Percentiles rank a stretch among this genome's conserved stretches.
phyloP scores from a whole-genome alignment of 2,113 vertebrate genomes.

The Oceanodroma tethys region DNA sequence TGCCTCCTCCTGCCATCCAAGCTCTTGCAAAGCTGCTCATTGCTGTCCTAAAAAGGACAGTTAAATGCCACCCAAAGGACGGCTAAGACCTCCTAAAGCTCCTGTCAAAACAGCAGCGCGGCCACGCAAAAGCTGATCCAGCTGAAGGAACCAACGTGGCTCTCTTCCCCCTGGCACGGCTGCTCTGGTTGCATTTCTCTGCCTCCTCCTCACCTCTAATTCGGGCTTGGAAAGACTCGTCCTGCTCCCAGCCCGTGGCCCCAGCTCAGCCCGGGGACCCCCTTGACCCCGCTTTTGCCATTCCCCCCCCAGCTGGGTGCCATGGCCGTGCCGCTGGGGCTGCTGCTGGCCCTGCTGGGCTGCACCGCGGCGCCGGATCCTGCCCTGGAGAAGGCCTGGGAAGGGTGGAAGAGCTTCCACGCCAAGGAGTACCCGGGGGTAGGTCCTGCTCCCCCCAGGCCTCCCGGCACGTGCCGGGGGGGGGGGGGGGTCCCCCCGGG shows the following conservation, averaged over 20 bases:
- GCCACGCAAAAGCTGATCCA: neutral
- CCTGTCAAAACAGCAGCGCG: neutral
- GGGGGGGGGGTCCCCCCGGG: too few relatives aligned
- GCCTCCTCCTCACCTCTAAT: neutral
- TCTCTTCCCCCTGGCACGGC: neutral
- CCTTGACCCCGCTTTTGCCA: fast-evolving
- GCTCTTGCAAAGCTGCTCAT: fast-evolving
- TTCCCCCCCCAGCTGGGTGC: neutral
- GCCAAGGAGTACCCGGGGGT: conserved; percentile 21
- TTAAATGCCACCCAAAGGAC: neutral
- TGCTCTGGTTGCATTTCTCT: neutral
- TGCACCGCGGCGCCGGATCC: fast-evolving
- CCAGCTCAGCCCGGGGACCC: neutral
- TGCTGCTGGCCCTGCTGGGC: neutral
- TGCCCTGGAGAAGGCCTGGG: conserved; percentile 26
- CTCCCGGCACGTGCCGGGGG: fast-evolving
- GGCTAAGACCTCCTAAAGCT: neutral
- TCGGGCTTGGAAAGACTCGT: neutral
- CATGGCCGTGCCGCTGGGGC: neutral
- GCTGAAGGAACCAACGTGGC: neutral
- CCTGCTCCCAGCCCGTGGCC: neutral
- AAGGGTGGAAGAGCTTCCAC: conserved; percentile 24
- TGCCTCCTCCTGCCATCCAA: neutral
- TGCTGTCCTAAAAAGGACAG: neutral
- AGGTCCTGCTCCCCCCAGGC: neutral